Evolutionary conservation across 2,888 invertebrate species (phyloP), one percentile per base, ranked within the genome.

Genomic region (Busseola fusca): DNA sequence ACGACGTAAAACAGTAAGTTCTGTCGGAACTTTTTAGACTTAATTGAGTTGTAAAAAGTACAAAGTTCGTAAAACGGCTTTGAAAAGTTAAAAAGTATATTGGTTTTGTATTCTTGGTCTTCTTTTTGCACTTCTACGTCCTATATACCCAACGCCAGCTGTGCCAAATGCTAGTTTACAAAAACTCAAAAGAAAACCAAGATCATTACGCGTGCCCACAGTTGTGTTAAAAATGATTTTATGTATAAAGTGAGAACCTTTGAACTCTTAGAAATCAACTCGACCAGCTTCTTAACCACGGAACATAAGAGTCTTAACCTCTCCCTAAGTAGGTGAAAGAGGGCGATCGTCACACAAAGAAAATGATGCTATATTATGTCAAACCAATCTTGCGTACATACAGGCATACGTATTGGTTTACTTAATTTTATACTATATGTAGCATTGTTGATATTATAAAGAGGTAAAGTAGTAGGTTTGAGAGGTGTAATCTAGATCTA

Each of bases 231-330:
- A 45, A 16, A 27, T n/a, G 25, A 10, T 56, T 27, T 50, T 65
- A 42, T 21, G 30, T 21, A 30, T n/a, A 50, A 27, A 57, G 27
- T 57, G 37, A 21, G 12, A 67, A 67, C 12, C 57, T 69, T 69
- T 74, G 65, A 74, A 42, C 14, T 56, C 50, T 56, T 58, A 9
- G 12, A n/a, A 54, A 67, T 57, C 48, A 56, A 66, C 65, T 64
- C 40, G 10, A 30, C 16, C 45, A 37, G n/a, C 45, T 14, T 30
- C 74, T 64, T 56, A 21, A 65, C 37, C 58, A 50, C 54, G 10
- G 30, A 37, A 25, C 6, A 50, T 14, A 34, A 78, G 65, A 66
- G 42, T 78, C 74, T 78, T 66, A 58, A 69, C 78, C 78, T 78
- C 66, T 52, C 10, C 0, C 9, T 42, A n/a, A 74, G 74, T 59